These are phyloP conservation scores for Urocynchramus pylzowi DNA, from an alignment of 2,113 vertebrate genomes.

Conservation along the genomic window DNA sequence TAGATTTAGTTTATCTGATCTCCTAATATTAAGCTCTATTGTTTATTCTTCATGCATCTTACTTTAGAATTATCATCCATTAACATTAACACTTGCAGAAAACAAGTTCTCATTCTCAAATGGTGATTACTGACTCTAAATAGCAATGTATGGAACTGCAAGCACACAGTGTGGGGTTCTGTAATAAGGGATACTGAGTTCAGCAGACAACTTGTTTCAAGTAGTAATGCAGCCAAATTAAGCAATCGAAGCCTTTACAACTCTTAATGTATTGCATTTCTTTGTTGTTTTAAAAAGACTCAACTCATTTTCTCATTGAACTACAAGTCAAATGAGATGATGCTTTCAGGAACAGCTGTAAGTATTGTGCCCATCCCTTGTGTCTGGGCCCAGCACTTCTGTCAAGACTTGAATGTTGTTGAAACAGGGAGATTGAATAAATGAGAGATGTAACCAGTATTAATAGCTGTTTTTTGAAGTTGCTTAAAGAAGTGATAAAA, in stretches of 20 bases:
- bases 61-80: not conserved
- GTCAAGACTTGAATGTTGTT: not conserved
- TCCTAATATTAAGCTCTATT: not conserved
- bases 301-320: not conserved
- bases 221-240: not conserved
- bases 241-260: not conserved
- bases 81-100: not conserved
- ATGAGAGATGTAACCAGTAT: not conserved
- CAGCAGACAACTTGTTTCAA: not conserved
- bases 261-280: not conserved
- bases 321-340: not conserved
- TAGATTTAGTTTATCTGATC: not conserved
- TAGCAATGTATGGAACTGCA: not conserved
- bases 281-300: not conserved
- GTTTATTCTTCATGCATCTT: not conserved
- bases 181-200: not conserved
- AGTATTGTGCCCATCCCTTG: not conserved
- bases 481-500: not conserved
- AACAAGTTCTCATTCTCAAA: not conserved
- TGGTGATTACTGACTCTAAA: not conserved
- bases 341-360: not conserved
- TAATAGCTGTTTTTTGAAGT: not conserved
- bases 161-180: not conserved
- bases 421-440: not conserved
- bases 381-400: not conserved